Conservation (phyloP, 2,113 vertebrate species). For the Deroptyus accipitrinus region DNA sequence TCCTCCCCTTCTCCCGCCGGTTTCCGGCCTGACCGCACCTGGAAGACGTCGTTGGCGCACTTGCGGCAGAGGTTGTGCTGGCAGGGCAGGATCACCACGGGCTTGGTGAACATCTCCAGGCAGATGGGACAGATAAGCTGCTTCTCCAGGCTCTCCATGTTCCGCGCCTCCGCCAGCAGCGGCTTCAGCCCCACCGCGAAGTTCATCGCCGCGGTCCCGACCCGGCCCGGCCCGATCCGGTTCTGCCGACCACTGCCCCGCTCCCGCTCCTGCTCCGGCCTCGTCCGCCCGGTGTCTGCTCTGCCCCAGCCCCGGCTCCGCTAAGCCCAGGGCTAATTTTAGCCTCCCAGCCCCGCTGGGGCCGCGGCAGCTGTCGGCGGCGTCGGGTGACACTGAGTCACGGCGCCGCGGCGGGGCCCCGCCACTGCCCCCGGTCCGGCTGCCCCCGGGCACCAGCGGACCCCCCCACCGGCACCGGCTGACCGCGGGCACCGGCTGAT, state of each 20-base stretch:
- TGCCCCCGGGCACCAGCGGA: neutral
- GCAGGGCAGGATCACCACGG: conserved; percentile 96
- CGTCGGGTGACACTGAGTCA: conserved; percentile 77
- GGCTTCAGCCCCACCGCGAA: conserved; percentile 83
- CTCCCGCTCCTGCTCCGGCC: neutral
- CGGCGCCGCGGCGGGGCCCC: neutral
- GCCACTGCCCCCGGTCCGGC: neutral
- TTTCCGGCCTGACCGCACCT: conserved; percentile 66
- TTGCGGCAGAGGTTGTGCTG: conserved; percentile 97
- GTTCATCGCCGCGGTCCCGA: conserved; percentile 78
- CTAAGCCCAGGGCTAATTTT: conserved; percentile 45
- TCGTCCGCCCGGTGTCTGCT: neutral
- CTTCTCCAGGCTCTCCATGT: conserved; percentile 94
- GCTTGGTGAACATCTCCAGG: conserved; percentile 97
- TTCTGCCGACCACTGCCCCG: neutral
- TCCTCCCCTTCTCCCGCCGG: neutral
- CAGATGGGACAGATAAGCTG: conserved; percentile 98
- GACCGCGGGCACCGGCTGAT: neutral
- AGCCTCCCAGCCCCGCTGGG: conserved; percentile 43
- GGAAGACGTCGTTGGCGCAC: conserved; percentile 92
- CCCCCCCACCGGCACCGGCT: neutral
- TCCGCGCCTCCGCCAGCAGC: conserved; percentile 77
- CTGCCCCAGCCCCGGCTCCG: neutral
- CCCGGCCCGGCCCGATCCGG: neutral
- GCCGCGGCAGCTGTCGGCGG: conserved; percentile 71